A percentile compares a stretch with the other conserved stretches of the same genome.
Evolutionary conservation across 2,888 invertebrate genomes (phyloP).

Genomic region (Trissolcus brochymenae): DNA sequence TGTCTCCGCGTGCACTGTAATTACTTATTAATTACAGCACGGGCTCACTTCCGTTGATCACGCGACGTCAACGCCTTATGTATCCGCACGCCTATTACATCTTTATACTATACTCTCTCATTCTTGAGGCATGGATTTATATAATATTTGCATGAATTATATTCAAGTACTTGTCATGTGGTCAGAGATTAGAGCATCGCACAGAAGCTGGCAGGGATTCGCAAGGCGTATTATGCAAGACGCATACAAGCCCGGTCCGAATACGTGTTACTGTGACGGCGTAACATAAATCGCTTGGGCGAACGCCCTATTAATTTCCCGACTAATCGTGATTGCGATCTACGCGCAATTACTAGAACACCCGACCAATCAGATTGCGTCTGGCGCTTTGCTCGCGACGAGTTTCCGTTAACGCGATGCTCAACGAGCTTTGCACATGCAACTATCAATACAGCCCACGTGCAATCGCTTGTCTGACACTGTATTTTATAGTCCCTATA

Average conservation of each 20-base stretch:
- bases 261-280: constrained; percentile 55
- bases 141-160: constrained; percentile 48
- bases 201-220: constrained; percentile 52
- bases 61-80: constrained; percentile 48
- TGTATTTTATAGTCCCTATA: constrained; percentile 56
- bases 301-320: constrained; percentile 71
- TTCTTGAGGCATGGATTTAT: constrained; percentile 31
- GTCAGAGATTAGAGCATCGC: constrained; percentile 43
- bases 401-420: constrained; percentile 65
- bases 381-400: constrained; percentile 63
- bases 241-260: constrained; percentile 22
- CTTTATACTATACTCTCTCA: constrained; percentile 35
- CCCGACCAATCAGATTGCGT: constrained; percentile 68
- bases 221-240: constrained; percentile 49
- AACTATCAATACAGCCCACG: constrained; percentile 54
- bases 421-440: constrained; percentile 68
- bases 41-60: constrained; percentile 39
- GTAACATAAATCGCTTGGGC: constrained; percentile 67
- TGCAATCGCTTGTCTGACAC: constrained; percentile 56
- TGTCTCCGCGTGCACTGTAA: constrained; percentile 14
- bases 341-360: constrained; percentile 73
- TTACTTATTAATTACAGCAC: constrained; percentile 49
- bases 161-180: constrained; percentile 38
- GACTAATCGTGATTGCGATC: constrained; percentile 73
- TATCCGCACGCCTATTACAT: constrained; percentile 37